Conservation (phyloP, 92 coral and sea anemone species). For the Bergia puertoricense region DNA sequence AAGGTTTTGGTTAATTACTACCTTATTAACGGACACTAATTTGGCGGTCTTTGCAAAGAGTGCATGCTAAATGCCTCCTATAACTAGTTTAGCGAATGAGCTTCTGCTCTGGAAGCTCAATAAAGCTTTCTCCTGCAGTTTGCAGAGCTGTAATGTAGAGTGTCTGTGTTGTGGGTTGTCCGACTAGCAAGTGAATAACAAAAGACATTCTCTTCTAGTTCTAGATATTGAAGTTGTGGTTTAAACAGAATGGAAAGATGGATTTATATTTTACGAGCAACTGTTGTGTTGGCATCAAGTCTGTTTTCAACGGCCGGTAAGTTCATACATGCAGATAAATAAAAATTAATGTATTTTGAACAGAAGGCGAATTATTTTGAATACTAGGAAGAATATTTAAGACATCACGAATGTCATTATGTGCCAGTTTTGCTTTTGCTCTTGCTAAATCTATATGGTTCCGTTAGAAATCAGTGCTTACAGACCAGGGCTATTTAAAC, state of each 20-base stretch:
- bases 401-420: neutral
- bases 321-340: neutral
- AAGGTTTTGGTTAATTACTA: too few species aligned
- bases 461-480: neutral
- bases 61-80: neutral
- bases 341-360: neutral
- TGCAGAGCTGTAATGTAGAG: neutral
- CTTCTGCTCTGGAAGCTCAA: neutral
- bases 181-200: neutral
- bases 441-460: neutral
- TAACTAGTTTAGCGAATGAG: neutral
- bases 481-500: too few species aligned
- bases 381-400: neutral
- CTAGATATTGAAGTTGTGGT: neutral
- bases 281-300: neutral
- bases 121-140: neutral
- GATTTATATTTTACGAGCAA: neutral
- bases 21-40: neutral
- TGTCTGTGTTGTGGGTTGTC: neutral
- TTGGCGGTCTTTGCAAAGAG: neutral
- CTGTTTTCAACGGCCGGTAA: neutral
- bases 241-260: conserved; percentile 29
- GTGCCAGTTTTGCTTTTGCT: neutral
- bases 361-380: neutral
- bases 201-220: neutral